A percentile compares a stretch with the other conserved stretches of the same genome.
Conservation (phyloP, 2,888 invertebrate species). For the Isoperla grammatica region DNA sequence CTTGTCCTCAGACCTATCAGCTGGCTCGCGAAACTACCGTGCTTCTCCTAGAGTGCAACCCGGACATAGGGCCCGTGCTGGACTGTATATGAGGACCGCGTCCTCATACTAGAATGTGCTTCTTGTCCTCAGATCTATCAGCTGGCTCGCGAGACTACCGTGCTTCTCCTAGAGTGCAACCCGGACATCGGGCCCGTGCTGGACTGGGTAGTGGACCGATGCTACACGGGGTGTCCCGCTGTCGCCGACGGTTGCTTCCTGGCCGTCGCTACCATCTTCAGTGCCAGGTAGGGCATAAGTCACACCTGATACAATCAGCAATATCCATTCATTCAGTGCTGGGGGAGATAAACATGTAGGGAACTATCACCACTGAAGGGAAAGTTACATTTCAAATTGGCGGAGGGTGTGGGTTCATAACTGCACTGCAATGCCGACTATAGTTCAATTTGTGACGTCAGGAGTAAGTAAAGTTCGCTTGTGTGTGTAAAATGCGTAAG, state of each 20-base stretch:
- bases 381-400: no score
- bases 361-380: no score
- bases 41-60: conserved; percentile 88
- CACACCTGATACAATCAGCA: no score
- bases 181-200: conserved; percentile 85
- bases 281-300: conserved; percentile 83
- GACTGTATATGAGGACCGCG: no score
- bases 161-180: conserved; percentile 89
- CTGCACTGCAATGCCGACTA: no score
- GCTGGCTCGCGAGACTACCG: conserved; percentile 88
- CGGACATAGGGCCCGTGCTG: conserved; percentile 81
- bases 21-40: conserved; percentile 92
- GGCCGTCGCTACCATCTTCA: conserved; percentile 93
- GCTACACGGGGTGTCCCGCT: conserved; percentile 85
- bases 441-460: no score
- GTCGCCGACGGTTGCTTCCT: conserved; percentile 96
- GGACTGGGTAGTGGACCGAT: conserved; percentile 97
- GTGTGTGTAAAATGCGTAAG: no score
- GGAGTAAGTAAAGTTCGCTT: no score
- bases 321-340: no score
- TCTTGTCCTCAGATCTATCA: conserved; percentile 68
- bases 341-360: no score
- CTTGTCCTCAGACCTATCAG: conserved; percentile 68
- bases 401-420: no score
- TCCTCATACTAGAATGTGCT: no score